A percentile compares a stretch with the other conserved stretches of the same genome.
Conservation (phyloP, 2,797 vertebrate genomes). For the Silurus lanzhouensis region DNA sequence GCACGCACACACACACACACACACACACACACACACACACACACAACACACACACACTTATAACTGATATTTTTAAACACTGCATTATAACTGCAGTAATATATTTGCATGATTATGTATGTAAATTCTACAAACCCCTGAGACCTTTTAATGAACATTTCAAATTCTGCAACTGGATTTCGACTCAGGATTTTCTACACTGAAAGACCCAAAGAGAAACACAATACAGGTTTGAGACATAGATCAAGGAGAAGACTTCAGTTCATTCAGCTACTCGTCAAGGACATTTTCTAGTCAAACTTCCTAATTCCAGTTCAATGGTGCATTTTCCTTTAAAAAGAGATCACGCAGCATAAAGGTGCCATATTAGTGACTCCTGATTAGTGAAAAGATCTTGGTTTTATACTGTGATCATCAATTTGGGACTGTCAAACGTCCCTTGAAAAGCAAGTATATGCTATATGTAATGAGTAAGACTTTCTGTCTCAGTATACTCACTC, state of each 20-base stretch:
- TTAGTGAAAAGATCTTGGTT: background rate
- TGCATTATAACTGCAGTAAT: background rate
- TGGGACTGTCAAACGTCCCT: too few species aligned
- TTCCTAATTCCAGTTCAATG: background rate
- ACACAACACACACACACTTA: constrained; percentile 1
- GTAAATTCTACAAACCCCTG: background rate
- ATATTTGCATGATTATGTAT: background rate
- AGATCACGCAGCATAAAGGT: background rate
- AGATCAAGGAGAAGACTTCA: background rate
- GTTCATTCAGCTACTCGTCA: background rate
- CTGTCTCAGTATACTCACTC: background rate
- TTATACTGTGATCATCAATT: background rate
- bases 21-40: too few species aligned
- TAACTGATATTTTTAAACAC: background rate
- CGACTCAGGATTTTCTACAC: background rate
- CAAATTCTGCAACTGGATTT: constrained; percentile 14
- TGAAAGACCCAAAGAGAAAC: background rate
- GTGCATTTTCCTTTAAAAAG: background rate
- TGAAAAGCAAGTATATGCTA: background rate
- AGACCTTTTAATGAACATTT: constrained; percentile 15
- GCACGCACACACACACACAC: too few species aligned
- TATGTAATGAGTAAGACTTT: background rate
- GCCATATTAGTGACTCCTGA: background rate
- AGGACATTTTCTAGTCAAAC: background rate
- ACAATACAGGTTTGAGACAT: background rate